These are phyloP conservation scores for Rhogogaster chlorosoma DNA, from an alignment of 2,888 invertebrate species.

Conservation along the genomic window DNA sequence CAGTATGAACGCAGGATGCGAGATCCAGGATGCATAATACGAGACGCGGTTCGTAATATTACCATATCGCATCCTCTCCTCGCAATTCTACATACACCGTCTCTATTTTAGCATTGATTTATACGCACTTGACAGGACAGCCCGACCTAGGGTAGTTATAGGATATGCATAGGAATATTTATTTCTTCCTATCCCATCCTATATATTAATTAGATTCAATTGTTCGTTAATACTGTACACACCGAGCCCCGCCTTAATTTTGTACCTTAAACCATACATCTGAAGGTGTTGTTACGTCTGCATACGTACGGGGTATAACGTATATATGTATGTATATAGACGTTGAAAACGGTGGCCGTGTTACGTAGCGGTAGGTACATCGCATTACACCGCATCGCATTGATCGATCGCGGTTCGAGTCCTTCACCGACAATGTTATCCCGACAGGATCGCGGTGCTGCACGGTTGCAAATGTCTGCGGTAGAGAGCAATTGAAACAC, in stretches of 20 bases:
- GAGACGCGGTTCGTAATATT: conserved; percentile 67
- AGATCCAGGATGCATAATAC: conserved; percentile 18
- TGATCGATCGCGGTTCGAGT: conserved; percentile 40
- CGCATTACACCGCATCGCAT: conserved; percentile 44
- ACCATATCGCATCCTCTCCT: conserved; percentile 65
- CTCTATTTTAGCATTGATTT: not conserved
- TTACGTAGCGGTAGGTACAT: conserved; percentile 37
- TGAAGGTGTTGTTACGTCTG: not conserved
- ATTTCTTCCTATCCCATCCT: conserved; percentile 51
- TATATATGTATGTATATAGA: not conserved
- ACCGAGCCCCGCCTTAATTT: conserved; percentile 15
- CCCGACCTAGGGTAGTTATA: not conserved
- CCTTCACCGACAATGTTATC: conserved; percentile 64
- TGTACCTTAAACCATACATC: conserved; percentile 9
- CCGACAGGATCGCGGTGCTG: conserved; percentile 59
- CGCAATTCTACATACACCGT: not conserved
- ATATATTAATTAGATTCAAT: conserved; percentile 54
- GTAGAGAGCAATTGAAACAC: conserved; percentile 63
- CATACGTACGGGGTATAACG: conserved; percentile 6
- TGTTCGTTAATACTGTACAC: conserved; percentile 47
- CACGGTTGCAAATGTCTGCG: conserved; percentile 39
- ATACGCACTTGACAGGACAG: not conserved
- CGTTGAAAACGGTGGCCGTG: conserved; percentile 41
- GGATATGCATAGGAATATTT: not conserved
- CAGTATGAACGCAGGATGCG: conserved; percentile 12